Percentiles rank a stretch among this genome's conserved stretches.
Conservation (phyloP, 2,888 invertebrate genomes). For the Caenorhabditis virilis region DNA sequence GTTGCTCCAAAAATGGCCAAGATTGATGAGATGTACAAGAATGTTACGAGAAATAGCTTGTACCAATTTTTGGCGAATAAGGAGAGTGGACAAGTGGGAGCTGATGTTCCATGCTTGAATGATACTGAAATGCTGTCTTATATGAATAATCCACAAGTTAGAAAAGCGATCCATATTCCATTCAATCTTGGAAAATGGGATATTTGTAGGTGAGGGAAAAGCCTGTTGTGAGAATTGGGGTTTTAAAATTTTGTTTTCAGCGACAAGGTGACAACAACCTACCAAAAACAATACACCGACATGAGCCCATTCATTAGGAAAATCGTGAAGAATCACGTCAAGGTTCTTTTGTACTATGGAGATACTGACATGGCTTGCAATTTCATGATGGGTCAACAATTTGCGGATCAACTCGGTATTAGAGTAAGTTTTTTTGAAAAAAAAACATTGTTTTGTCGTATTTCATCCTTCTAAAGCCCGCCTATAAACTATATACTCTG, state of each 20-base stretch:
- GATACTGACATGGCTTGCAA: conserved; percentile 64
- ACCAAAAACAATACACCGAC: conserved; percentile 65
- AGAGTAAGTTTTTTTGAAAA: conserved; percentile 11
- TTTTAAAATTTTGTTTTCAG: conserved; percentile 43
- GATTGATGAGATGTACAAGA: conserved; percentile 27
- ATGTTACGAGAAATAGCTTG: conserved; percentile 16
- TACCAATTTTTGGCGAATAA: conserved; percentile 21
- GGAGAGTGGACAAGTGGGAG: conserved; percentile 35
- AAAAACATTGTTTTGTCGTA: too few relatives aligned
- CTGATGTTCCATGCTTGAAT: conserved; percentile 65
- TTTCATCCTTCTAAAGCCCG: too few relatives aligned
- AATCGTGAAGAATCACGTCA: conserved; percentile 61
- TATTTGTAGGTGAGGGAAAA: conserved; percentile 56
- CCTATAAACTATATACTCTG: too few relatives aligned
- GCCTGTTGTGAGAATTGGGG: neutral
- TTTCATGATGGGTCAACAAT: conserved; percentile 68
- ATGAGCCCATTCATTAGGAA: conserved; percentile 65
- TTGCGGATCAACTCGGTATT: conserved; percentile 58
- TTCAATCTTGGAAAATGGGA: conserved; percentile 61
- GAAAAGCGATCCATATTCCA: conserved; percentile 60
- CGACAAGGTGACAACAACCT: conserved; percentile 62
- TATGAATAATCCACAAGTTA: conserved; percentile 61
- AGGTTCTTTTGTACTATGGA: conserved; percentile 67
- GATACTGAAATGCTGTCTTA: conserved; percentile 64
- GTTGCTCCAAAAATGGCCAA: conserved; percentile 40